Evolutionary conservation across 1,140 invertebrate genomes (phyloP).

Genomic region (Drosophila ogumai): DNA sequence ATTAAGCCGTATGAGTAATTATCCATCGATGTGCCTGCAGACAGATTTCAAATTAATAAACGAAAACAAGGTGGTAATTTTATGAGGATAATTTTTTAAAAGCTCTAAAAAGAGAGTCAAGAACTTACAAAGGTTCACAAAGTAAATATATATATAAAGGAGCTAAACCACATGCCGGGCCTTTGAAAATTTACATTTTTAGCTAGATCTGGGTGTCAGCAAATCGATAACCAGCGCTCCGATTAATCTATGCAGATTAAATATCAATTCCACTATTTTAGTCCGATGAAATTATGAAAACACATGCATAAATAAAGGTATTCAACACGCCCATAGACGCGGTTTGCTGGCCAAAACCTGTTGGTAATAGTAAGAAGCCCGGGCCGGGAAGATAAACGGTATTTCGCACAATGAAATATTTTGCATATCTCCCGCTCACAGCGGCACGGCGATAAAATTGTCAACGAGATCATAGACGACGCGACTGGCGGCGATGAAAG

Average conservation of each 20-base stretch:
- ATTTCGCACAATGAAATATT: conserved; percentile 80
- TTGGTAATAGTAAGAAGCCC: conserved; percentile 16
- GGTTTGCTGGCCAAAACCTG: conserved; percentile 32
- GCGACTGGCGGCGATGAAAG: conserved; percentile 77
- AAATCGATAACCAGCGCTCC: conserved; percentile 19
- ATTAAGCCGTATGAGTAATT: conserved; percentile 45
- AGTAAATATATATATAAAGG: not conserved
- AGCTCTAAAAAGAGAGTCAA: not conserved
- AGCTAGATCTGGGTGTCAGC: conserved; percentile 16
- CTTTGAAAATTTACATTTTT: conserved; percentile 3
- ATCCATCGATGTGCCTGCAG: conserved; percentile 7
- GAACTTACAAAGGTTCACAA: not conserved
- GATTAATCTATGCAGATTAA: conserved; percentile 32
- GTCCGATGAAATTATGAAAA: conserved; percentile 12
- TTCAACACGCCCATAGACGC: conserved; percentile 20
- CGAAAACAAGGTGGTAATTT: conserved; percentile 17
- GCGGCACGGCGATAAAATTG: conserved; percentile 77
- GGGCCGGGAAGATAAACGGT: conserved; percentile 63
- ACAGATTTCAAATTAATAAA: conserved; percentile 6
- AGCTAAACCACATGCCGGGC: not conserved
- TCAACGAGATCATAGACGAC: conserved; percentile 83
- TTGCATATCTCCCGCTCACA: conserved; percentile 78
- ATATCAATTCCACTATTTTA: conserved; percentile 15
- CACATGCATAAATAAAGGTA: conserved; percentile 1
- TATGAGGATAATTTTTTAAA: not conserved